phyloP scores from a whole-genome alignment of 2,113 vertebrate species.

The Chunga burmeisteri region DNA sequence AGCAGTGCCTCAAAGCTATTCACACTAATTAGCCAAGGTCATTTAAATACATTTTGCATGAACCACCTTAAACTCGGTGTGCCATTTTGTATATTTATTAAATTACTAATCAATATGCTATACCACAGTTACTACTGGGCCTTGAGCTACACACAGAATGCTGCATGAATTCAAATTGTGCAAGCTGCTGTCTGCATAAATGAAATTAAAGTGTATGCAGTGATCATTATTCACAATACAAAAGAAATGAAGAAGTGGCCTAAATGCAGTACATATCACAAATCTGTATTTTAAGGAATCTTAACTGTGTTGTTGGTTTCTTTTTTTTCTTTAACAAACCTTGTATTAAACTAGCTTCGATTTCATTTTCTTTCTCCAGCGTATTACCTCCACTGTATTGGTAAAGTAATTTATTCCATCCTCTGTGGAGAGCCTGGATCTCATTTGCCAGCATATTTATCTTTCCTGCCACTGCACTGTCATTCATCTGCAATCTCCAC shows the following conservation, averaged over 20 bases:
- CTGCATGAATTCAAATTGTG: constrained; percentile 73
- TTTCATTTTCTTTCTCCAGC: constrained; percentile 77
- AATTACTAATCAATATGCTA: constrained; percentile 82
- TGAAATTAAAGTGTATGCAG: constrained; percentile 51
- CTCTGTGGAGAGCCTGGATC: constrained; percentile 80
- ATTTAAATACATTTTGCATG: constrained; percentile 81
- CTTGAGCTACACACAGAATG: constrained; percentile 63
- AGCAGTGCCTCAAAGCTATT: constrained; percentile 62
- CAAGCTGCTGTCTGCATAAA: constrained; percentile 68
- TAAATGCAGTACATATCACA: constrained; percentile 37
- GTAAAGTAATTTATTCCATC: constrained; percentile 85
- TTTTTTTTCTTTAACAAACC: constrained; percentile 69
- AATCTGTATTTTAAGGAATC: constrained; percentile 64
- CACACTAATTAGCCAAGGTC: constrained; percentile 76
- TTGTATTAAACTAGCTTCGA: constrained; percentile 73
- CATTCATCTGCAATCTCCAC: constrained; percentile 82
- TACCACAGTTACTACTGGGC: constrained; percentile 65
- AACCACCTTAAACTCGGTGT: constrained; percentile 72
- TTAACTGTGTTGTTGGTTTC: constrained; percentile 40
- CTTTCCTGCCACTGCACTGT: constrained; percentile 82
- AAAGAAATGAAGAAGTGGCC: constrained; percentile 28
- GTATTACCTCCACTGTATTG: constrained; percentile 77
- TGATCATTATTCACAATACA: constrained; percentile 58
- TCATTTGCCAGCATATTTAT: constrained; percentile 86
- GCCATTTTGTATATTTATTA: constrained; percentile 80